A percentile compares a stretch with the other conserved stretches of the same genome.
Conservation (phyloP, 1,140 invertebrate species). For the Lepidurus arcticus region DNA sequence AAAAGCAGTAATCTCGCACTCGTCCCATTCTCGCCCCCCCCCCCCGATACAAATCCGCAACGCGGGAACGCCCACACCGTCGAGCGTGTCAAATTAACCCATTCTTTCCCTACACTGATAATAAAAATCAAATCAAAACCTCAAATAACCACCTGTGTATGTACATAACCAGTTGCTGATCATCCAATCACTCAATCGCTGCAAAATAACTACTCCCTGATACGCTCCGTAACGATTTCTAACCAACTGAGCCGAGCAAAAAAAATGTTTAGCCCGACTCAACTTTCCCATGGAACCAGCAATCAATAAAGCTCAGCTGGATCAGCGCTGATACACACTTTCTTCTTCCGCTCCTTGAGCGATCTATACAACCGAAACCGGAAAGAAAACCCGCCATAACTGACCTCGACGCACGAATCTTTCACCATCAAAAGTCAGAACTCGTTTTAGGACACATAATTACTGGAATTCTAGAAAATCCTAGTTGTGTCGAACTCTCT, state of each 20-base stretch:
- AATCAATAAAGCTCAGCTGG: constrained; percentile 10
- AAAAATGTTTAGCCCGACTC: background rate
- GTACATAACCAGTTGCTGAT: background rate
- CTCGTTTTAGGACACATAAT: no score
- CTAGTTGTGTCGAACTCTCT: background rate
- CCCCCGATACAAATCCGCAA: background rate
- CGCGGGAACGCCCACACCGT: background rate
- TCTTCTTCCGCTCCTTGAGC: constrained; percentile 3
- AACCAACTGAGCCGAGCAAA: background rate
- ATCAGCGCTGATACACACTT: constrained; percentile 4
- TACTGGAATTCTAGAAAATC: background rate
- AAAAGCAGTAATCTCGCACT: background rate
- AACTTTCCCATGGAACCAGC: background rate
- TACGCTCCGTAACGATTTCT: background rate
- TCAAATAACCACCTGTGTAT: background rate
- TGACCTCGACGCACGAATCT: background rate
- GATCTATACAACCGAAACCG: background rate
- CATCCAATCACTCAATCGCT: background rate
- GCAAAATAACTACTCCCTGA: background rate
- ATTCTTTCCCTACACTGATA: background rate
- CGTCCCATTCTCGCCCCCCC: background rate
- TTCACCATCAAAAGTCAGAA: no score
- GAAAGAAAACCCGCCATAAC: background rate
- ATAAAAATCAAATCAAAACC: background rate
- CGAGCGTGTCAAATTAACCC: background rate